phyloP scores from a whole-genome alignment of 1,140 invertebrate species.

The Hydropsyche tenuis region DNA sequence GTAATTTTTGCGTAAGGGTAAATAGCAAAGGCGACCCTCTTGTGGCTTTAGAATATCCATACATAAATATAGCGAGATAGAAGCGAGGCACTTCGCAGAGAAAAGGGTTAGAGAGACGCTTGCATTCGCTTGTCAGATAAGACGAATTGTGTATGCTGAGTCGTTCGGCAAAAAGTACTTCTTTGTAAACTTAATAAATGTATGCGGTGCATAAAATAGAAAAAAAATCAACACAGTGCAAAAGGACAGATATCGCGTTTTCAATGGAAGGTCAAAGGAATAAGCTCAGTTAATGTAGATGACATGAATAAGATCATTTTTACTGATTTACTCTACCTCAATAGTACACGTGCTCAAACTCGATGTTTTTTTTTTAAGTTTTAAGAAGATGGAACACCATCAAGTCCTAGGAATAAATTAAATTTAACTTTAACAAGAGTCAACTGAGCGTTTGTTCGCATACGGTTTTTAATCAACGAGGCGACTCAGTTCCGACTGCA shows the following conservation, averaged over 20 bases:
- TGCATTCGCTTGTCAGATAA: constrained; percentile 12
- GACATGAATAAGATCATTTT: too few relatives aligned
- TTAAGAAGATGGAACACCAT: too few relatives aligned
- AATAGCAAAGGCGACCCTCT: constrained; percentile 32
- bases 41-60: constrained; percentile 36
- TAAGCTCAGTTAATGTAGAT: too few relatives aligned
- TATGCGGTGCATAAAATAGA: too few relatives aligned
- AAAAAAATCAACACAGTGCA: too few relatives aligned
- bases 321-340: too few relatives aligned
- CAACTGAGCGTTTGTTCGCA: background rate
- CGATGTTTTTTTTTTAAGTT: too few relatives aligned
- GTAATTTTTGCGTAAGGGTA: constrained; percentile 43
- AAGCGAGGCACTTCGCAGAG: background rate
- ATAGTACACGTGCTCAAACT: too few relatives aligned
- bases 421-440: too few relatives aligned
- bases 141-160: constrained; percentile 23
- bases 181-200: background rate
- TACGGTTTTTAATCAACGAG: constrained; percentile 16
- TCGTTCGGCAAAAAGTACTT: constrained; percentile 1
- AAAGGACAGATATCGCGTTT: too few relatives aligned
- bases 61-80: background rate
- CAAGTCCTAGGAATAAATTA: too few relatives aligned
- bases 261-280: too few relatives aligned
- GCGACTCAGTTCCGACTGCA: constrained; percentile 5
- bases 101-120: constrained; percentile 15